Conservation (phyloP, 1,140 invertebrate species). For the Euura lappo region DNA sequence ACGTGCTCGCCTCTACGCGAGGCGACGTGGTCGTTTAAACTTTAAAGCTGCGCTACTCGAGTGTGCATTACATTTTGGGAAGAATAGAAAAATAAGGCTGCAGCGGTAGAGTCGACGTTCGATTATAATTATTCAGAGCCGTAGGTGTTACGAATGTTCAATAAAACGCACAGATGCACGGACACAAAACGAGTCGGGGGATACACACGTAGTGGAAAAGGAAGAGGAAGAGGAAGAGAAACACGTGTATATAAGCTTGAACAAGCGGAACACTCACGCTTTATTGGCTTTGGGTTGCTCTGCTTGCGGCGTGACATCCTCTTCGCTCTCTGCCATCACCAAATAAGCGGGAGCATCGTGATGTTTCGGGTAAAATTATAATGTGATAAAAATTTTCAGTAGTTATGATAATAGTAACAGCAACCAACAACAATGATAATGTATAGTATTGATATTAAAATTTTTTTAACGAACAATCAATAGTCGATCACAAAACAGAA, state of each 20-base stretch:
- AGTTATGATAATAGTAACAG: too few species aligned
- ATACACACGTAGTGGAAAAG: not conserved
- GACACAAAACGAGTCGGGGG: not conserved
- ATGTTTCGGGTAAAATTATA: not conserved
- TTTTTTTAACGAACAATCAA: too few species aligned
- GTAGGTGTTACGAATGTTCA: too few species aligned
- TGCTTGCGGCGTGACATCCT: slow-evolving; percentile 72
- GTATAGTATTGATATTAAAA: too few species aligned
- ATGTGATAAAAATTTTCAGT: too few species aligned
- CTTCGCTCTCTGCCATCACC: slow-evolving; percentile 54
- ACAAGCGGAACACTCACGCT: slow-evolving; percentile 62
- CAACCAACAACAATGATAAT: too few species aligned
- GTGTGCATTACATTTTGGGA: too few species aligned
- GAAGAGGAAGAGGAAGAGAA: not conserved
- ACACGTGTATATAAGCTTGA: slow-evolving; percentile 5
- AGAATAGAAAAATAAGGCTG: too few species aligned
- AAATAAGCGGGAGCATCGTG: slow-evolving; percentile 47
- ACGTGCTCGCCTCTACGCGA: not conserved
- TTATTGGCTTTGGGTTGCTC: slow-evolving; percentile 71
- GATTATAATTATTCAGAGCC: too few species aligned
- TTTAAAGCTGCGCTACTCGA: too few species aligned
- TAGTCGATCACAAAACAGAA: too few species aligned
- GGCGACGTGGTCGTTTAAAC: not conserved
- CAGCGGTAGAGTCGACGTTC: too few species aligned
- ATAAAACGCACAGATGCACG: not conserved